Evolutionary conservation across 1,140 invertebrate species (phyloP), one percentile per base, ranked within the genome.

Genomic region (Penaeus japonicus): DNA sequence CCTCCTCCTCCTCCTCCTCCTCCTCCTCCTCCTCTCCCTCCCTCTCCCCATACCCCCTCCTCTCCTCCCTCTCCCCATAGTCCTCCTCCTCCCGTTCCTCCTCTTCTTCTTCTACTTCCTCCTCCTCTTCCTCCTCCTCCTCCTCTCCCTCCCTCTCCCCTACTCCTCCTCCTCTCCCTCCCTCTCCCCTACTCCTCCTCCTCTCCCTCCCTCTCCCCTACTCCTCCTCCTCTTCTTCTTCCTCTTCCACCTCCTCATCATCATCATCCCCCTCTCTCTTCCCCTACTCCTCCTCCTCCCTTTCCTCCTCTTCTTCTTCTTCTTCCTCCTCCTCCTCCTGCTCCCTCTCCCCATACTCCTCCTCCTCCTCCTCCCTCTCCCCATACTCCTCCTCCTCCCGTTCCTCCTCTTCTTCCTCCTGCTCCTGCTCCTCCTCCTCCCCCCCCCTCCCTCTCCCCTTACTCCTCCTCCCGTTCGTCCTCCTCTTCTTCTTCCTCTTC

Each of bases 151-250:
- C 59, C 53, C 39, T n/a, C n/a, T n/a, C n/a, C n/a, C n/a, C n/a
- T n/a, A 39, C 59, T 70, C 82, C 39, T 65, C 24, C 65, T 53
- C 59, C 24, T n/a, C 32, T 65, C 75, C 65, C 30, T 39, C 30
- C 5, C 75, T 65, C 47, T 53, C n/a, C n/a, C 75, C 39, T 75
- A 62, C 75, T 65, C 75, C 39, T 53, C 78, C 54, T 47, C 54
- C 78, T 53, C 78, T 53, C 39, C 54, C 77, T 53, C 78, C 53
- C 78, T 80, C 78, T 53, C 78, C 54, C 39, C 54, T 80, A 35
- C 54, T 39, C 54, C 35, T 47, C 78, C 30, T 47, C 24, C 53
- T 47, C 35, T 47, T n/a, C 30, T 32, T 77, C 18, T 47, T 32
- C 47, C 35, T 22, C 32, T 30, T 18, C 24, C 27, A 5, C 73